Conservation (phyloP, 2,113 vertebrate genomes). For the Phaethon lepturus region DNA sequence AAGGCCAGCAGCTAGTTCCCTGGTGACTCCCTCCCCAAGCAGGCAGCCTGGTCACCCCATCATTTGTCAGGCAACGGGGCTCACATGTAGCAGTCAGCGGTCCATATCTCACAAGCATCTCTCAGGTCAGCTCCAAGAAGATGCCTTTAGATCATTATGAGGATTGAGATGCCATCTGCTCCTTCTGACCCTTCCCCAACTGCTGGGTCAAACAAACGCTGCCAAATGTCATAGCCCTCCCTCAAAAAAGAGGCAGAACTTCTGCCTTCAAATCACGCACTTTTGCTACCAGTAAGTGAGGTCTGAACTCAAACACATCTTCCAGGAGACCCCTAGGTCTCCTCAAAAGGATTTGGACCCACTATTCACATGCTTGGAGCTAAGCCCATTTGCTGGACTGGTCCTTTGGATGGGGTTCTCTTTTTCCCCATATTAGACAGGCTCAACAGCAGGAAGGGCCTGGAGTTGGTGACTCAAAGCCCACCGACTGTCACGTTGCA, state of each 20-base stretch:
- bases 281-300: neutral
- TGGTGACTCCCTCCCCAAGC: neutral
- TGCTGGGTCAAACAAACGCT: neutral
- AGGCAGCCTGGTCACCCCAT: neutral
- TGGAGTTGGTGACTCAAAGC: neutral
- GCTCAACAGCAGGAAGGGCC: neutral
- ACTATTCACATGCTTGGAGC: neutral
- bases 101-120: neutral
- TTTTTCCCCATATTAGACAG: neutral
- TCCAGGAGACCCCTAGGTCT: neutral
- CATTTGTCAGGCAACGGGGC: neutral
- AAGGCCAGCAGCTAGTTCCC: neutral
- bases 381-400: neutral
- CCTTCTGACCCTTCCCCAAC: neutral
- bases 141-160: neutral
- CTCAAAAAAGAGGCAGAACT: neutral
- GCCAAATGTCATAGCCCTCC: neutral
- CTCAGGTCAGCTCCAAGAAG: neutral
- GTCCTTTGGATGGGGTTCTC: neutral
- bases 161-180: neutral
- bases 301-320: neutral
- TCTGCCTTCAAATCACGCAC: neutral
- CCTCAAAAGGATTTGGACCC: neutral
- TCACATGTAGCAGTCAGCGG: neutral
- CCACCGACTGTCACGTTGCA: fast-evolving